A percentile compares a stretch with the other conserved stretches of the same genome.
These are phyloP conservation scores for Nanorana parkeri DNA, from an alignment of 2,113 vertebrate species.

Conservation along the genomic window DNA sequence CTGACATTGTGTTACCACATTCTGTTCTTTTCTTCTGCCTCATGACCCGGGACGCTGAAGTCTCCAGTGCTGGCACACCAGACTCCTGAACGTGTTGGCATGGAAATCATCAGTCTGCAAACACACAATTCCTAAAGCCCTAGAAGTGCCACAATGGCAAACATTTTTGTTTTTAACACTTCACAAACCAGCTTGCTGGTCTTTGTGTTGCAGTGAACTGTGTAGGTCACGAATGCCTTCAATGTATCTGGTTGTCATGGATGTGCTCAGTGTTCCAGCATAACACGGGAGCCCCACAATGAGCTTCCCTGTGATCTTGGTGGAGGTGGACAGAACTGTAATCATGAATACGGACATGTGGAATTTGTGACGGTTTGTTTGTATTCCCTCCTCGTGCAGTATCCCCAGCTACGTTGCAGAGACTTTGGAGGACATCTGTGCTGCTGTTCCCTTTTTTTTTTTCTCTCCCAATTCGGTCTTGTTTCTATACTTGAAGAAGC, in stretches of 20 bases:
- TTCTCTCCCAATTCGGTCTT: neutral
- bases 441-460: neutral
- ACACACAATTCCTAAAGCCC: no score
- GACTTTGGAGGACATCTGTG: constrained; percentile 33
- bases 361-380: neutral
- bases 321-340: neutral
- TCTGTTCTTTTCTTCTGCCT: no score
- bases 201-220: neutral
- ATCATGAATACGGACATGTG: constrained; percentile 9
- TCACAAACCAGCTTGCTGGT: neutral
- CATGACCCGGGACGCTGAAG: no score
- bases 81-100: no score
- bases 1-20: no score
- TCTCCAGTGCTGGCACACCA: no score
- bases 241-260: constrained; percentile 11
- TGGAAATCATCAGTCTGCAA: no score
- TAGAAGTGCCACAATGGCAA: no score
- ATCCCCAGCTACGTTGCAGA: neutral
- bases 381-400: constrained; percentile 3
- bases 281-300: constrained; percentile 1
- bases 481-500: constrained; percentile 30
- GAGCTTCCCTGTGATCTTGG: neutral
- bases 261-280: constrained; percentile 4
- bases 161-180: no score
- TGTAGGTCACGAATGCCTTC: constrained; percentile 8